Evolutionary conservation across 2,113 vertebrate genomes (phyloP), one percentile per base, ranked within the genome.

Genomic region (Symphodus melops): DNA sequence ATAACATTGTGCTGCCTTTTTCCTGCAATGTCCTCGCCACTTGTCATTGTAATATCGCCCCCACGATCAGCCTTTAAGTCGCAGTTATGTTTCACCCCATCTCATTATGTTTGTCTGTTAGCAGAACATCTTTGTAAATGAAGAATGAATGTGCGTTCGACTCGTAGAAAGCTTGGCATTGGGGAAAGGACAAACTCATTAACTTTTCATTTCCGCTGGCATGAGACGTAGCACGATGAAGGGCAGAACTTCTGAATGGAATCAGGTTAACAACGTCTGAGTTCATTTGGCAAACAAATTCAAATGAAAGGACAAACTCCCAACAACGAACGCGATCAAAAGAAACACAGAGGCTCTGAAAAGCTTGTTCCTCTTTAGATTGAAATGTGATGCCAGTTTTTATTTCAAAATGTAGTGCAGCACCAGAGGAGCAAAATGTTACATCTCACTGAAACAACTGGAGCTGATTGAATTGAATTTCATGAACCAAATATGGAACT

Each of bases 111-210:
- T 48, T 52, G 44, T 39, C 62, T 42, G 55, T 68, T 20, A 54
- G 55, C 36, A 36, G 16, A 41, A 4, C 49, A 20, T 28, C 44
- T 60, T 7, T 57, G 33, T 42, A 81, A 42, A 67, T 63, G 11
- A 60, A 76, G 51, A 60, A 75, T 37, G 9, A 9, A 46, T 42
- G 13, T 54, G 33, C 20, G 28, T 42, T 41, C 44, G 20, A 54
- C 51, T 21, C 4, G 64, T 46, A 51, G 21, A 59, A 51, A 21
- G 13, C 23, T 23, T 54, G 62, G 68, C 41, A 19, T 51, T 12
- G n/a, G 10, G 42, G 41, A 53, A 78, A 81, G 71, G 74, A 21
- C 71, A 69, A 63, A 61, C 60, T 59, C 63, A 72, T 84, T 60
- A 62, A 57, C 53, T 66, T 68, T 64, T 79, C 16, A 77, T 58